Base-by-base conservation (phyloP, 2,888 invertebrate genomes). In the Euspilapteryx auroguttella region DNA sequence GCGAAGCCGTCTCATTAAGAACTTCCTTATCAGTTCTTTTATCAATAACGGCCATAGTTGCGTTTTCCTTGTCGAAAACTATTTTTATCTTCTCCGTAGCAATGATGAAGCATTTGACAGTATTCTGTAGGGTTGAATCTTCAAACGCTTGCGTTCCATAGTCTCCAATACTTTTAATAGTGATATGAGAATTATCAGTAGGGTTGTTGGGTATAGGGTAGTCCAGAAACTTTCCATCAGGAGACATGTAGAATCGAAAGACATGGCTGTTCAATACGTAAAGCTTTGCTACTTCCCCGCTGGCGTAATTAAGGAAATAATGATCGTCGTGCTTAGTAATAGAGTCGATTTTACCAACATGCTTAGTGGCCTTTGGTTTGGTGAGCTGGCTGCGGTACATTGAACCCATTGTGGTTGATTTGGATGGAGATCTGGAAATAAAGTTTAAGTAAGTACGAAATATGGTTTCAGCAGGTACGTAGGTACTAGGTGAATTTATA, bases 161-260 rank as follows among this genome's bases (percentile, higher is more conserved):
- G 28, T 64, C 63, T 2, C 38, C 32, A 2, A 57, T 36, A 30
- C 44, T 40, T 36, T 68, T 71, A 2, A 38, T 30, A 23, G 49
- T 58, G 13, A 75, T 73, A 39, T 50, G 68, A 10, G 69, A 63
- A 1, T 40, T 38, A 36, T 71, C 66, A 4, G 39, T 38, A 11
- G 54, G 42, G 36, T 71, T 45, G 4, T 51, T 46, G 3, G 73
- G 68, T 27, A 36, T 34, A 3, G 73, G 73, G 36, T 65, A 65
- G 4, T 71, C 68, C 3, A 45, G 37, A 33, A 71, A 75, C 2
- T 36, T 34, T 2, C 55, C 56, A n/a, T 41, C 49, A 2, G 61
- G 62, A 2, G 68, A 63, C 58, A 73, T 59, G 38, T 66, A 59
- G 34, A 50, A 73, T 41, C 59, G 55, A 30, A 71, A 61, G 1